Conservation (phyloP, 2,113 vertebrate genomes). For the Cathartes aura region DNA sequence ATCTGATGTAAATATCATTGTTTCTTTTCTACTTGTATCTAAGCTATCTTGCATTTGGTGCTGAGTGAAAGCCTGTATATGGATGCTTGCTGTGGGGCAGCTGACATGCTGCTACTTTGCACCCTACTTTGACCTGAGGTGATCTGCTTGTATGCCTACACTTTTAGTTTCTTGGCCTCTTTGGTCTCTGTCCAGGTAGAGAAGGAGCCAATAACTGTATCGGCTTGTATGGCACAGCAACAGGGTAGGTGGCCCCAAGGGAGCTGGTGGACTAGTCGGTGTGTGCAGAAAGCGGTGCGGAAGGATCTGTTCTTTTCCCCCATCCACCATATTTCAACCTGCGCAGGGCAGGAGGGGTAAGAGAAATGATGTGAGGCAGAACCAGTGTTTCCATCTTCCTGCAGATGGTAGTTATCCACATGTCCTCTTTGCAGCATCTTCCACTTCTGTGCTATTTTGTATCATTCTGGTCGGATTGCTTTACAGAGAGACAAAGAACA, state of each 20-base stretch:
- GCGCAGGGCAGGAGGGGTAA: not conserved
- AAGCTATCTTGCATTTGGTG: not conserved
- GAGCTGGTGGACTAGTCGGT: not conserved
- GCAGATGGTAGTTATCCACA: not conserved
- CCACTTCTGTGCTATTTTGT: not conserved
- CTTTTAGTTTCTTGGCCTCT: not conserved
- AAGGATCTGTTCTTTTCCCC: not conserved
- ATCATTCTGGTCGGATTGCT: not conserved
- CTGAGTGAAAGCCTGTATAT: not conserved
- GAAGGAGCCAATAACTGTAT: not conserved
- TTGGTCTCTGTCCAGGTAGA: not conserved
- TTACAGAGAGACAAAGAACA: not conserved
- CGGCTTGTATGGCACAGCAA: not conserved
- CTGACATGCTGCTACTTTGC: not conserved
- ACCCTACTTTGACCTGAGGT: not conserved
- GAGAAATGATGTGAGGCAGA: not conserved
- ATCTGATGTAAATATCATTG: not conserved
- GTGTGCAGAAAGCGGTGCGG: not conserved
- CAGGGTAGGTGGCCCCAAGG: no score
- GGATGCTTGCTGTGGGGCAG: not conserved
- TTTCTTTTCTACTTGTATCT: not conserved
- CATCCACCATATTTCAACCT: fast-evolving
- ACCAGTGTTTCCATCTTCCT: not conserved
- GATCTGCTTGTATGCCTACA: fast-evolving
- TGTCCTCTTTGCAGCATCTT: not conserved